Conservation (phyloP, 2,113 vertebrate species). For the Athene noctua region DNA sequence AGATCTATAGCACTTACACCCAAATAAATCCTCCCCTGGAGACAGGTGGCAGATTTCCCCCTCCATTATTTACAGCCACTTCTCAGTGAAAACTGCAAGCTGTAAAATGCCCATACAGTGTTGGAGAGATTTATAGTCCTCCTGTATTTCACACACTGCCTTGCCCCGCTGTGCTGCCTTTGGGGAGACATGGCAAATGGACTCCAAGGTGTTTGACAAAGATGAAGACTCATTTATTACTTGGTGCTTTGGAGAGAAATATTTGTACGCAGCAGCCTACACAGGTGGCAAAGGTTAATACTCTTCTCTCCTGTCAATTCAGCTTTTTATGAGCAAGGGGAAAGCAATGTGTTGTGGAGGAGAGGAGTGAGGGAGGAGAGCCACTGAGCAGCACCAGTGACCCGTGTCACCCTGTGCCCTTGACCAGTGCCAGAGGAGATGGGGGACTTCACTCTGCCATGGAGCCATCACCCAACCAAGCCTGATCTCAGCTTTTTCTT, state of each 20-base stretch:
- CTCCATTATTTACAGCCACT: constrained; percentile 66
- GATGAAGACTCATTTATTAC: constrained; percentile 58
- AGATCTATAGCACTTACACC: constrained; percentile 67
- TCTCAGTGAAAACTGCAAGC: constrained; percentile 65
- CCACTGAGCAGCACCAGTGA: background rate
- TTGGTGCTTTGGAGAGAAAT: constrained; percentile 43
- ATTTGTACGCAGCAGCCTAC: constrained; percentile 21
- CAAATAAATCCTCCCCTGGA: constrained; percentile 65
- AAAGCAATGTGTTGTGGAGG: background rate
- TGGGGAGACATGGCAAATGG: constrained; percentile 32
- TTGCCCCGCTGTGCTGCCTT: constrained; percentile 13
- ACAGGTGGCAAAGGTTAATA: constrained; percentile 53
- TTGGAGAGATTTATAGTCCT: constrained; percentile 59
- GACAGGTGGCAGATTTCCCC: constrained; percentile 67
- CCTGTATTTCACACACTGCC: constrained; percentile 42
- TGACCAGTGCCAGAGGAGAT: background rate
- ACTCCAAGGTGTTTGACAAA: constrained; percentile 55
- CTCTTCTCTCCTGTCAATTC: constrained; percentile 29
- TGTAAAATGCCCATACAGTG: constrained; percentile 65
- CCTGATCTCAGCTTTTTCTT: background rate
- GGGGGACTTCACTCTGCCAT: background rate
- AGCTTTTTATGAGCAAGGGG: background rate
- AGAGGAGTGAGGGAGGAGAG: background rate
- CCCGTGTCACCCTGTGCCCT: rapidly evolving
- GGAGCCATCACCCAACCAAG: background rate